These are phyloP conservation scores for Xanthia icteritia DNA, from an alignment of 2,888 invertebrate species.

Conservation along the genomic window DNA sequence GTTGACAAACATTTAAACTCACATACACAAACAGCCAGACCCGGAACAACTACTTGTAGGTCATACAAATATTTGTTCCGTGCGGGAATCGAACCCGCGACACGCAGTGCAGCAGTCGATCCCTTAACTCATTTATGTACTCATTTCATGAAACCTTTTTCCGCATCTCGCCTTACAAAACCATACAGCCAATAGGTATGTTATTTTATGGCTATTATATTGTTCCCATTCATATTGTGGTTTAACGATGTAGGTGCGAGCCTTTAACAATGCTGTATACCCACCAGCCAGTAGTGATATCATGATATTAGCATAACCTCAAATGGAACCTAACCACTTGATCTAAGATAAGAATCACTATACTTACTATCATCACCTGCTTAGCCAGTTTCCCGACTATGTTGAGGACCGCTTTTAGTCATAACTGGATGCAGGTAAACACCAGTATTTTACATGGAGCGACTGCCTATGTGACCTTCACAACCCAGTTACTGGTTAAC, in stretches of 20 bases:
- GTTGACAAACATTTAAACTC: no score
- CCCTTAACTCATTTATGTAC: no score
- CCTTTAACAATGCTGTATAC: constrained; percentile 24
- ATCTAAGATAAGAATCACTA: not conserved
- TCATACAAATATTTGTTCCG: no score
- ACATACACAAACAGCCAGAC: no score
- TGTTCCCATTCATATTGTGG: constrained; percentile 31
- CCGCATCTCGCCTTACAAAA: not conserved
- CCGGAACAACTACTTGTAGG: no score
- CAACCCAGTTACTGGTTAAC: not conserved
- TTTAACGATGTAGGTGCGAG: constrained; percentile 25
- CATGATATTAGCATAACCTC: not conserved
- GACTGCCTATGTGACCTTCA: not conserved
- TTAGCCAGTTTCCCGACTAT: not conserved
- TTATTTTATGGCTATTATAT: constrained; percentile 12
- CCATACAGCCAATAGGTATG: not conserved
- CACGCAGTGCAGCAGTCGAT: no score
- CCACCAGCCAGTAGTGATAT: not conserved
- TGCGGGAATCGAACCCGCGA: no score
- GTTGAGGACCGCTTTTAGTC: not conserved
- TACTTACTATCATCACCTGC: not conserved
- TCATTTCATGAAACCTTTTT: not conserved
- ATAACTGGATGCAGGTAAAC: no score
- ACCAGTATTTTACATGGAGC: not conserved
- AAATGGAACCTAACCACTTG: not conserved